Base-by-base conservation (phyloP, 1,140 invertebrate species). In the Listronotus bonariensis region DNA sequence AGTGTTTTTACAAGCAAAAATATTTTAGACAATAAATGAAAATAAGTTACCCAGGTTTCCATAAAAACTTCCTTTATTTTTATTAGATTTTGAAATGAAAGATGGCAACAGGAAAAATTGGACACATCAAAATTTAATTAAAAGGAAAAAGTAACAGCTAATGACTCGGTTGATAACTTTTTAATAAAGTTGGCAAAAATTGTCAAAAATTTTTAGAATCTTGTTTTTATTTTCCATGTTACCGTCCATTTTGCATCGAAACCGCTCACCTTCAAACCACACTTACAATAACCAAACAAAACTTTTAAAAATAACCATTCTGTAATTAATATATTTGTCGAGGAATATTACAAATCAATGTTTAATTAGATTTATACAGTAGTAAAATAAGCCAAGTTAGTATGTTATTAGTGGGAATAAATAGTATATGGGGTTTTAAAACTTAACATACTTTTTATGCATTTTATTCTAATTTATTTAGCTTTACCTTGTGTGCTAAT, bases 281-380 rank as follows among this genome's bases (percentile, higher is more conserved):
- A 48, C 45, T 20, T 48, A 48, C 15, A 20, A 48, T 48, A 48
- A 45, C 36, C 45, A 45, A 48, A 56, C 36, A 36, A 58, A 58
- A 46, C 20, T 60, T 52, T 42, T 40, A 42, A 42, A 41, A 26
- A 45, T 41, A 57, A 57, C 38, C 40, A 42, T 45, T 46, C 55
- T 45, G 43, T 38, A 54, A 54, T 54, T 31, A 57, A 40, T 36
- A 46, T 32, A 59, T 40, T 61, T 58, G 36, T 66, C 42, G 48
- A 59, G 57, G 51, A 62, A 67, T 67, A 67, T 67, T 67, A 67
- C 56, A 67, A 67, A 43, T 55, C 12, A 65, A 52, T 57, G 34
- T 64, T 53, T 46, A 36, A 55, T 32, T 26, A 54, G 26, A 40
- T 26, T 31, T 20, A 49, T 20, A 34, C 57, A 59, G 34, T 45